Conservation (phyloP, 2,797 vertebrate genomes). For the Potorous gilbertii region DNA sequence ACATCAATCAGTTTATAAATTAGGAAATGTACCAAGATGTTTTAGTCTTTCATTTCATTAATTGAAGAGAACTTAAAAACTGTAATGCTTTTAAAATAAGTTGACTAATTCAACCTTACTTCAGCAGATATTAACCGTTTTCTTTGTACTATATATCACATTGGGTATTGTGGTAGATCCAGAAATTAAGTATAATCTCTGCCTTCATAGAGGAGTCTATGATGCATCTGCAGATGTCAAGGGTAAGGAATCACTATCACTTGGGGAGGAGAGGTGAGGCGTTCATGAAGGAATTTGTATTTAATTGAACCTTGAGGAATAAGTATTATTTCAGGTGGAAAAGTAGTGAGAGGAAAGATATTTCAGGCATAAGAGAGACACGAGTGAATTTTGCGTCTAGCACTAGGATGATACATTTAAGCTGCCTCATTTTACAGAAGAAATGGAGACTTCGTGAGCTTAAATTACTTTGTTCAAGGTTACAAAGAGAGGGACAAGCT, state of each 20-base stretch:
- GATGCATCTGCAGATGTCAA: neutral
- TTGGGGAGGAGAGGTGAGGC: neutral
- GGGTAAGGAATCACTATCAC: neutral
- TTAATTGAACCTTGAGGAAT: neutral
- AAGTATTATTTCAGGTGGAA: neutral
- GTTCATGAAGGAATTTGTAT: neutral
- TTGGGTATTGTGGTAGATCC: neutral
- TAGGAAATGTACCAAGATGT: neutral
- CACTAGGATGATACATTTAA: neutral
- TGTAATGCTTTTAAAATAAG: neutral
- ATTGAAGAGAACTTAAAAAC: neutral
- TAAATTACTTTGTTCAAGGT: neutral
- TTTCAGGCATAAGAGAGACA: neutral
- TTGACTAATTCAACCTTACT: constrained; percentile 14
- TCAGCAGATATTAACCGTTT: neutral
- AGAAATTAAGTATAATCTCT: neutral
- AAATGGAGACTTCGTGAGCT: neutral
- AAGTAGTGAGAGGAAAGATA: neutral
- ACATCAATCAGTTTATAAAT: neutral
- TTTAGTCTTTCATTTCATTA: neutral
- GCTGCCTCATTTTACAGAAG: neutral
- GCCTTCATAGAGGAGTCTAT: neutral
- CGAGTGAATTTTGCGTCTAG: neutral
- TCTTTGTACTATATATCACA: constrained; percentile 5
- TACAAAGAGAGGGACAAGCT: neutral